Evolutionary conservation across 2,113 vertebrate species (phyloP).

Genomic region (Lepidothrix coronata): DNA sequence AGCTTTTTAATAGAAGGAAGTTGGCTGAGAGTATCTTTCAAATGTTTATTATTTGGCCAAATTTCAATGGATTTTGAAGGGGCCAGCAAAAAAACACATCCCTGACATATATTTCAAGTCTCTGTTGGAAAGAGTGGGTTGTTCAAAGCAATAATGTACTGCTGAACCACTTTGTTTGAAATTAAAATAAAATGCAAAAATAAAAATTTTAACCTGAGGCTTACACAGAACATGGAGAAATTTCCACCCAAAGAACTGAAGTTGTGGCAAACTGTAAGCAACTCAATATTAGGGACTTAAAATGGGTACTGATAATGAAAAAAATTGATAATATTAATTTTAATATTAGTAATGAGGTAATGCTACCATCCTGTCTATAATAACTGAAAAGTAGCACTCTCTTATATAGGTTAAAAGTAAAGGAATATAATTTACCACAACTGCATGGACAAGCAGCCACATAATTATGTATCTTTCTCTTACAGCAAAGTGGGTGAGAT

Average conservation of each 20-base stretch:
- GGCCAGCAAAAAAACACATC: neutral
- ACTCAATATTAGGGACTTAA: neutral
- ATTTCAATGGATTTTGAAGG: conserved; percentile 13
- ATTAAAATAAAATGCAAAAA: conserved; percentile 5
- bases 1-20: conserved; percentile 19
- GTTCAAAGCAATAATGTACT: conserved; percentile 10
- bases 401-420: neutral
- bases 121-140: neutral
- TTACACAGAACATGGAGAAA: neutral
- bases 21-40: neutral
- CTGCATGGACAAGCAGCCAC: neutral
- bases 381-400: neutral
- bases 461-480: conserved; percentile 56
- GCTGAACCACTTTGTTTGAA: neutral
- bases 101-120: neutral
- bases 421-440: neutral
- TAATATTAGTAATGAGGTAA: neutral
- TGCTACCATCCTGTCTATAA: neutral
- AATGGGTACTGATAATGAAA: neutral
- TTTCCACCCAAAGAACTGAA: neutral
- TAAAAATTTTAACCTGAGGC: neutral
- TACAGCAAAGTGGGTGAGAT: conserved; percentile 40
- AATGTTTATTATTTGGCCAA: conserved; percentile 32
- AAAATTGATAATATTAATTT: neutral
- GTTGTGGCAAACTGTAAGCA: neutral